Conservation (phyloP, 2,888 invertebrate genomes). For the Ypsolopha scabrella region DNA sequence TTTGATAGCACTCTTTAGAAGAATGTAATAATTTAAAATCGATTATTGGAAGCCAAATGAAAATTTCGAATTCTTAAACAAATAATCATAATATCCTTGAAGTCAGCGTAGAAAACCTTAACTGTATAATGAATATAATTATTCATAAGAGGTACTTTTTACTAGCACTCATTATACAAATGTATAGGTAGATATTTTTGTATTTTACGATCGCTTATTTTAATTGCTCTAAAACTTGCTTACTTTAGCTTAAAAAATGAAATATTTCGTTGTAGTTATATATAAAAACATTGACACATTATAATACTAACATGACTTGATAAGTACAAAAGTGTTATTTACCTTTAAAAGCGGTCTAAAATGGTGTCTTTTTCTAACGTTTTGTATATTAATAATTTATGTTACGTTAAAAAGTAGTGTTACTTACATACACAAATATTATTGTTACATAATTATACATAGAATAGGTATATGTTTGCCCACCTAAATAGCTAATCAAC, state of each 20-base stretch:
- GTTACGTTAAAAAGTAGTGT: slow-evolving; percentile 7
- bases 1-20: neutral
- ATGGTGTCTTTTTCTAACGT: neutral
- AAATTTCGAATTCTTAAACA: neutral
- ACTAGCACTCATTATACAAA: neutral
- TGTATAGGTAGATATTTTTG: neutral
- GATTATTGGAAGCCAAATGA: slow-evolving; percentile 1
- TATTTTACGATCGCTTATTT: neutral
- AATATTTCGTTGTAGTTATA: slow-evolving; percentile 51
- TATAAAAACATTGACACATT: slow-evolving; percentile 54
- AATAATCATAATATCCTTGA: neutral
- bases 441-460: slow-evolving; percentile 13
- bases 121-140: neutral
- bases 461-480: slow-evolving; percentile 11
- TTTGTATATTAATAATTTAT: neutral
- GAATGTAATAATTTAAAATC: neutral
- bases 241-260: neutral
- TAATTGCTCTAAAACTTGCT: neutral
- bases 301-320: slow-evolving; percentile 31
- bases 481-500: slow-evolving; percentile 17
- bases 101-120: neutral
- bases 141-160: neutral
- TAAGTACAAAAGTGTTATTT: slow-evolving; percentile 29
- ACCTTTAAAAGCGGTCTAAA: neutral
- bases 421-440: slow-evolving; percentile 21